A percentile compares a stretch with the other conserved stretches of the same genome.
These are phyloP conservation scores for Periphyllus acericola DNA, from an alignment of 2,888 invertebrate genomes.

Conservation along the genomic window DNA sequence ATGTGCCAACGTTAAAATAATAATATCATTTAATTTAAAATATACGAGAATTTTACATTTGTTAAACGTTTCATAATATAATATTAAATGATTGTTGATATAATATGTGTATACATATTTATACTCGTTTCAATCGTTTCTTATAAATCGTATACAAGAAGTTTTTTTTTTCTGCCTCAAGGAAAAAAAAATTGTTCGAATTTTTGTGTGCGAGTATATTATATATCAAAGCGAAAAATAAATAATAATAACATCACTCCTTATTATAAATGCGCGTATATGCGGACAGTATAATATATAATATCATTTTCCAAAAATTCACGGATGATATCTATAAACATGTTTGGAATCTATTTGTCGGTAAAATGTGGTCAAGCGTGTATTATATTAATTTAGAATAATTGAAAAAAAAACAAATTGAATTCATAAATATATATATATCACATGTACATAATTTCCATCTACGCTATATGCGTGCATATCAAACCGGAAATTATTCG, in stretches of 20 bases:
- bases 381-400: constrained; percentile 4
- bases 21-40: too few relatives aligned
- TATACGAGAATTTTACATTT: not conserved
- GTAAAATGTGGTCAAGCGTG: constrained; percentile 22
- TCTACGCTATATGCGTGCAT: not conserved
- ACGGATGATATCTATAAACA: not conserved
- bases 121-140: not conserved
- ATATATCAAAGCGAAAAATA: not conserved
- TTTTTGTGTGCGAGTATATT: not conserved
- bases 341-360: constrained; percentile 30
- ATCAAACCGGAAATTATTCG: constrained; percentile 18
- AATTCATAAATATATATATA: not conserved
- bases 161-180: not conserved
- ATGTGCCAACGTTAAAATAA: not conserved
- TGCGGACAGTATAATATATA: not conserved
- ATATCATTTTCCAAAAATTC: not conserved
- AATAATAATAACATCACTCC: not conserved
- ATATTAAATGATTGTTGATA: not conserved
- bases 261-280: not conserved
- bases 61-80: not conserved
- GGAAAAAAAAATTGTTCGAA: not conserved
- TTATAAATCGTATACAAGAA: not conserved
- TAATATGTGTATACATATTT: not conserved
- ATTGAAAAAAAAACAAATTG: not conserved
- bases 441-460: not conserved